Conservation (phyloP, 2,797 vertebrate species). For the Phrynocephalus forsythii region DNA sequence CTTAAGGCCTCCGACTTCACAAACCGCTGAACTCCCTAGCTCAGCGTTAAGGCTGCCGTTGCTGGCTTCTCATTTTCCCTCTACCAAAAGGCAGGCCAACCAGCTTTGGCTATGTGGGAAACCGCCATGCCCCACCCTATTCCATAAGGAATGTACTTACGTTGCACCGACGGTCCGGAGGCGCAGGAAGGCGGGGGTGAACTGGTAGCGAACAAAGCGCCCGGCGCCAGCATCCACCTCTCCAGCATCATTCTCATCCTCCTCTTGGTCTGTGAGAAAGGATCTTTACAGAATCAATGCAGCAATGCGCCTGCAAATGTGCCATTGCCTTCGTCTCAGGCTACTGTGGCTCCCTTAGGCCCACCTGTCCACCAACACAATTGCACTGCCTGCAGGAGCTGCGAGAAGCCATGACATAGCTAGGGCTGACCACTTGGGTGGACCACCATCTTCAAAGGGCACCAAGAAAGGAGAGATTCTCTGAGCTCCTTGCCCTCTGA, state of each 20-base stretch:
- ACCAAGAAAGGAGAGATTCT: background rate
- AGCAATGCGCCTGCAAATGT: no score
- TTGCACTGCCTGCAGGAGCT: background rate
- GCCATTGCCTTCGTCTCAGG: background rate
- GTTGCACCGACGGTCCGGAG: conserved; percentile 95
- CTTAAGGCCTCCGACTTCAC: no score
- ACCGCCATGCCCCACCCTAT: background rate
- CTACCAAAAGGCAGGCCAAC: no score
- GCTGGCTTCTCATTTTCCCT: no score
- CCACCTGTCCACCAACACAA: no score
- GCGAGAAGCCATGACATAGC: background rate
- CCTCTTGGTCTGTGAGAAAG: conserved; percentile 77
- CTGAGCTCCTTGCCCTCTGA: no score
- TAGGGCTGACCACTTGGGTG: background rate
- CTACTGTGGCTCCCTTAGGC: background rate
- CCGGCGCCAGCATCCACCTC: conserved; percentile 89
- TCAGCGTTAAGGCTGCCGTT: no score
- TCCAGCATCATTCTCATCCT: conserved; percentile 81
- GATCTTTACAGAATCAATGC: conserved; percentile 31
- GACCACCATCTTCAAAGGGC: background rate
- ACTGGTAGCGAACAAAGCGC: conserved; percentile 97
- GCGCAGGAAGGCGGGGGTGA: conserved; percentile 95
- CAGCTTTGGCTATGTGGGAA: no score
- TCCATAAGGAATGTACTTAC: conserved; percentile 78
- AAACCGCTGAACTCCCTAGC: no score